Evolutionary conservation across 2,888 invertebrate species (phyloP), one percentile per base, ranked within the genome.

Genomic region (Leptarthrus brevirostris): DNA sequence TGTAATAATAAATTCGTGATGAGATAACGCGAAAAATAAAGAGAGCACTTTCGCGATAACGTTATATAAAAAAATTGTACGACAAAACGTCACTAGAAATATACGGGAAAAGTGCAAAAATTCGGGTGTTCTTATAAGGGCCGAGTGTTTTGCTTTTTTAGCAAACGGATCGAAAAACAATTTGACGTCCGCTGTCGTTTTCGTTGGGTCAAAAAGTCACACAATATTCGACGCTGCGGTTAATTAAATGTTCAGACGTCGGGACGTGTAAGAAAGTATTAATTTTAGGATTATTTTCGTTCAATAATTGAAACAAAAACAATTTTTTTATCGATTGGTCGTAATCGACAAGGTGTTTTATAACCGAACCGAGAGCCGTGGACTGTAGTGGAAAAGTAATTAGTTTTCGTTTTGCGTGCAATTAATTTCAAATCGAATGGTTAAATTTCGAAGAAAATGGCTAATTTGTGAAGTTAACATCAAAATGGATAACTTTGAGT

Each of bases 291-390:
- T 40, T 40, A 12, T 40, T 40, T 40, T n/a, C 40, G 40, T n/a
- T 40, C 8, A 12, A 40, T n/a, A 30, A 34, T 34, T 64, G 47
- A 3, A 18, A 64, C 22, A 64, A 64, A 64, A 64, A 64, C 64
- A 64, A 3, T 20, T 49, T 16, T n/a, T 49, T 44, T 64, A 64
- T 64, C 64, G 64, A 64, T 64, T 36, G 44, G 24, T 64, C 64
- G 64, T 22, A 64, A 64, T 40, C 18, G 26, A 30, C 30, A 30
- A 30, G 30, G 30, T 14, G 8, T 8, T 40, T 40, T 40, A 12
- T 40, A 40, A 10, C 24, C 20, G 3, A 24, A 54, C 22, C 54
- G 22, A 14, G 54, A 3, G n/a, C 44, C 12, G n/a, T n/a, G n/a
- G n/a, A n/a, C n/a, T n/a, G n/a, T n/a, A 40, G 40, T 8, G 12